Evolutionary conservation across 2,888 invertebrate genomes (phyloP), one percentile per base, ranked within the genome.

Genomic region (Cheilosia vulpina): DNA sequence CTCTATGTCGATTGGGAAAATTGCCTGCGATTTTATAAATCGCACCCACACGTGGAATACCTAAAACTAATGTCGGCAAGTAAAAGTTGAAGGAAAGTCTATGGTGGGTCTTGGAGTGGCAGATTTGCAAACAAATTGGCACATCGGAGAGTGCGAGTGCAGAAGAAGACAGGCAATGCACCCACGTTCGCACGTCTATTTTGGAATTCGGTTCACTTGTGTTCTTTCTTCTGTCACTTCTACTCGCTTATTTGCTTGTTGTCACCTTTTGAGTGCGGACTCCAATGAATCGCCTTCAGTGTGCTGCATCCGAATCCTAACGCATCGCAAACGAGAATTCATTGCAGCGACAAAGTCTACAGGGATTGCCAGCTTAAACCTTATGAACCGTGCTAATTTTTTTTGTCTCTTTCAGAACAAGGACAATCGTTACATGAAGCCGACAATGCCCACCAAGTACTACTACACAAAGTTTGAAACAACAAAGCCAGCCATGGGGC

Each of bases 401-500:
- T 58, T 21, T 60, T 15, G 57, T 4, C 47, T 65, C 47, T 71
- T 80, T 34, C 68, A 85, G 85, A 68, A 52, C 50, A 80, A 76
- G 43, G 79, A 80, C 50, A 71, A 65, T 45, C 24, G 53, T 13
- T 57, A 31, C 5, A n/a, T 62, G 9, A 69, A 72, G 15, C 60
- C 63, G 15, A 62, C 63, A 60, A 66, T 52, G 0, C 68, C 72
- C 0, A 60, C 75, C 62, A 85, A 76, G 11, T 71, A 66, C 62
- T 80, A 62, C 43, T 81, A 73, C 43, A 76, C 85, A 38, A 80
- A 85, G 41, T 85, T 81, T 62, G 85, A 85, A 27, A 57, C 80
- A 45, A 55, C 69, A 62, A 76, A 72, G 21, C 68, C 85, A 45
- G 24, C 55, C 11, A 52, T 63, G 65, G 71, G 71, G 19, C 69